phyloP scores from a whole-genome alignment of 2,113 vertebrate species.

The Nettapus auritus region DNA sequence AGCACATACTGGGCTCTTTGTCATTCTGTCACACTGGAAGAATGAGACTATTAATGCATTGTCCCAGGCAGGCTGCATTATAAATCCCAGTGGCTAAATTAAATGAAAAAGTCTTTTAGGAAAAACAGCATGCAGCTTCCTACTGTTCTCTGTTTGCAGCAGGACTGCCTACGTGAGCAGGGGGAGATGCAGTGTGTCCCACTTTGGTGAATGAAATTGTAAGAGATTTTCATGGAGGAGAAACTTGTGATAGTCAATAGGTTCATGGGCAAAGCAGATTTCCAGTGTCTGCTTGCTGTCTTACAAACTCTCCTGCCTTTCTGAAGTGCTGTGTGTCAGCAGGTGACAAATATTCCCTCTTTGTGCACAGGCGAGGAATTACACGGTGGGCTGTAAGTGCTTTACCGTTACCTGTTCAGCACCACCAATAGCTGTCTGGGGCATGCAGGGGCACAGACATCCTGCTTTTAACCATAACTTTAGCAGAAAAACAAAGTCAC shows the following conservation, averaged over 20 bases:
- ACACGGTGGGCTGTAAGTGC: neutral
- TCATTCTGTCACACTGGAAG: constrained; percentile 47
- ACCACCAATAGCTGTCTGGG: neutral
- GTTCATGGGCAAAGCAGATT: neutral
- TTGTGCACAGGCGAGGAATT: neutral
- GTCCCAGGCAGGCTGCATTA: constrained; percentile 22
- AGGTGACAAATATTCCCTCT: constrained; percentile 15
- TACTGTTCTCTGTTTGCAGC: neutral
- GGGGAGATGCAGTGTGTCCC: neutral
- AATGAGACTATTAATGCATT: constrained; percentile 62
- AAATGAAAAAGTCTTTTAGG: constrained; percentile 32
- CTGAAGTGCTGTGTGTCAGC: neutral
- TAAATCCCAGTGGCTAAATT: constrained; percentile 43
- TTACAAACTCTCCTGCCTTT: constrained; percentile 10
- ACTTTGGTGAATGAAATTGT: neutral
- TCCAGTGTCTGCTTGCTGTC: neutral
- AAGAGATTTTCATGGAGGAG: neutral
- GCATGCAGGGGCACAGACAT: neutral
- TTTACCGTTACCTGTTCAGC: neutral
- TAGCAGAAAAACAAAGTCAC: neutral
- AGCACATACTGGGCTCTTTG: constrained; percentile 57
- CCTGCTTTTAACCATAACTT: neutral
- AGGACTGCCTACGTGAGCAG: neutral
- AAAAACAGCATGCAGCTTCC: neutral
- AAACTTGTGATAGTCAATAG: neutral